These are phyloP conservation scores for Chaetura pelagica DNA, from an alignment of 2,113 vertebrate species.

Conservation along the genomic window DNA sequence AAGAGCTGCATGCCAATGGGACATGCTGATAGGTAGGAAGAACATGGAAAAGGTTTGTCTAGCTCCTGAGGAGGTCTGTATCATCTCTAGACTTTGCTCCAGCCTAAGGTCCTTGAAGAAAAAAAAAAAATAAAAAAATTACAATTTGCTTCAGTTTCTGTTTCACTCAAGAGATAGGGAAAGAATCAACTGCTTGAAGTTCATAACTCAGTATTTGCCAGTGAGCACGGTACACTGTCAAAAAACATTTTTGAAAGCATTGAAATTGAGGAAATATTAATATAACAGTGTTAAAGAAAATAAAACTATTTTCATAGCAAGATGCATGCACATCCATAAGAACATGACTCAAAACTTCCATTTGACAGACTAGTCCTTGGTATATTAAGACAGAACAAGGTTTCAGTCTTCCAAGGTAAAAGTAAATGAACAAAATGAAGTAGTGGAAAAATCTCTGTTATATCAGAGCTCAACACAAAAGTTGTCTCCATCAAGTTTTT, in stretches of 20 bases:
- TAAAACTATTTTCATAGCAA: neutral
- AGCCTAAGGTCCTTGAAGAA: neutral
- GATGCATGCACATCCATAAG: neutral
- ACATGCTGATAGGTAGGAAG: neutral
- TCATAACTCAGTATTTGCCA: neutral
- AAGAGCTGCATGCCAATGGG: neutral
- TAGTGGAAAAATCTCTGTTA: neutral
- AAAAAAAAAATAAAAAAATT: too few species aligned
- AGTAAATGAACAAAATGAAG: neutral
- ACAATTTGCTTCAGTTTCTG: neutral
- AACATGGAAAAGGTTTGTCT: neutral
- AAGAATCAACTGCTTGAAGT: neutral
- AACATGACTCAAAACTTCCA: neutral
- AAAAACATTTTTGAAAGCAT: neutral
- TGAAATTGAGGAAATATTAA: neutral
- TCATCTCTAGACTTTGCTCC: neutral
- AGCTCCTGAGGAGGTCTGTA: neutral
- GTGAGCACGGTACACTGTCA: neutral
- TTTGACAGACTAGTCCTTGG: neutral
- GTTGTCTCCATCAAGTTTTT: neutral
- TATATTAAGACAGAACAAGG: neutral
- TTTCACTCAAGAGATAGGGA: neutral
- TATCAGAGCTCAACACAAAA: neutral
- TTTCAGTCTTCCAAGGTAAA: neutral
- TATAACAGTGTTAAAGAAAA: neutral